These are phyloP conservation scores for Dromius quadrimaculatus DNA, from an alignment of 2,888 invertebrate genomes.

Conservation along the genomic window DNA sequence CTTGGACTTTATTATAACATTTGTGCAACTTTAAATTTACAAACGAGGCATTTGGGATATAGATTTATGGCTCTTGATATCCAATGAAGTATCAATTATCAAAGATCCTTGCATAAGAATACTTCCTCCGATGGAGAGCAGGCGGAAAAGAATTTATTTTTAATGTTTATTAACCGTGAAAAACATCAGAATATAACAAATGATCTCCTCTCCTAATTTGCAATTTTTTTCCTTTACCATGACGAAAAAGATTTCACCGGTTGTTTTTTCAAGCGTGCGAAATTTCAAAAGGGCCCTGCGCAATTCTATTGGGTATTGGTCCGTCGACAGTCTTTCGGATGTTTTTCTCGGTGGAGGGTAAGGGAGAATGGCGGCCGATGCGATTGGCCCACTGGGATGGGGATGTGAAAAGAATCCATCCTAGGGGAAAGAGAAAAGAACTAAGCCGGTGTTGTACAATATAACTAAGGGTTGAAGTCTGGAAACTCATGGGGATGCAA, in stretches of 20 bases:
- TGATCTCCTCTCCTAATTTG: constrained; percentile 57
- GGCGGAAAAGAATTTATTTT: constrained; percentile 52
- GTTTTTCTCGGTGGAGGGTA: constrained; percentile 55
- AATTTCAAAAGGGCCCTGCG: constrained; percentile 57
- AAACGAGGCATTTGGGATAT: too few relatives aligned
- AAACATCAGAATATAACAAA: constrained; percentile 57
- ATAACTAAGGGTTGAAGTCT: too few relatives aligned
- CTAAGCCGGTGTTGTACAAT: too few relatives aligned
- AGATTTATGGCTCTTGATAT: too few relatives aligned
- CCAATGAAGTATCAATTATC: too few relatives aligned
- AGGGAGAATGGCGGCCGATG: constrained; percentile 54
- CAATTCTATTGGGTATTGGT: constrained; percentile 56
- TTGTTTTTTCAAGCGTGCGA: constrained; percentile 57
- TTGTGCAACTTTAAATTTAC: too few relatives aligned
- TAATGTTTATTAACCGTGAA: constrained; percentile 55
- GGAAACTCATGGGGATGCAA: too few relatives aligned
- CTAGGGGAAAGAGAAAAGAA: constrained; percentile 24
- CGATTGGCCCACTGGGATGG: constrained; percentile 52
- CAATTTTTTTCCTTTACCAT: constrained; percentile 56
- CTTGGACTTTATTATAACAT: too few relatives aligned
- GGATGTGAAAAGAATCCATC: constrained; percentile 47
- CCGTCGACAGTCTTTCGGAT: constrained; percentile 55
- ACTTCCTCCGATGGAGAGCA: constrained; percentile 45
- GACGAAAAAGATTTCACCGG: constrained; percentile 56
- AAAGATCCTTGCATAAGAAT: too few relatives aligned